Evolutionary conservation across 2,113 vertebrate genomes (phyloP), one percentile per base, ranked within the genome.

Genomic region (Peromyscus maniculatus): DNA sequence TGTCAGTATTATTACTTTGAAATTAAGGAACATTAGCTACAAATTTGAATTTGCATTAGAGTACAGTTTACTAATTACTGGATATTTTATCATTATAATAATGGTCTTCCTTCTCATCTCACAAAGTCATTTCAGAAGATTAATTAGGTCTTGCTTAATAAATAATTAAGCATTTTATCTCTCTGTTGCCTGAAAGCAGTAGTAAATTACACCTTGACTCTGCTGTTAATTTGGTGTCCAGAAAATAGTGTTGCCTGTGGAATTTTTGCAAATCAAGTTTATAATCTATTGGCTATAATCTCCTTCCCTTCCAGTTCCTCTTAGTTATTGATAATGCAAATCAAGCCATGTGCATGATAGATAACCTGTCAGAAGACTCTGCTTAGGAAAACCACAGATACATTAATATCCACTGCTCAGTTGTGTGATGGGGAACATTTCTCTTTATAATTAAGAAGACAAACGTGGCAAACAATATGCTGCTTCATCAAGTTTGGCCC

Each of bases 81-180:
- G 71, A 84, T 97, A 96, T 87, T 97, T 95, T 97, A 59, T 22
- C 36, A 97, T 95, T 91, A 72, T 91, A 57, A 97, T 91, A 93
- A 97, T 96, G 24, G 52, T 69, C 43, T 97, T 89, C 21, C 64
- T 97, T 96, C 75, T 93, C 39, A 92, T 64, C n/a, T 77, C 59
- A 62, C 46, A 95, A 96, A 95, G 77, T 87, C 64, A 97, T 96
- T 97, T 96, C 49, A 91, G 93, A 96, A 96, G 88, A 97, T 93
- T 92, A 97, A 97, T 97, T 97, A 95, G 67, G 59, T 4, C 52
- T 96, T 97, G 67, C 93, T 97, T 98, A 98, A 98, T 97, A 97
- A 96, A 95, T 97, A 97, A 97, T 97, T 98, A 97, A 93, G 72
- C 49, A 94, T 97, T 97, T 96, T 97, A 82, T 96, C 88, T 97